These are phyloP conservation scores for Priocnemis perturbator DNA, from an alignment of 2,888 invertebrate genomes.

Conservation along the genomic window DNA sequence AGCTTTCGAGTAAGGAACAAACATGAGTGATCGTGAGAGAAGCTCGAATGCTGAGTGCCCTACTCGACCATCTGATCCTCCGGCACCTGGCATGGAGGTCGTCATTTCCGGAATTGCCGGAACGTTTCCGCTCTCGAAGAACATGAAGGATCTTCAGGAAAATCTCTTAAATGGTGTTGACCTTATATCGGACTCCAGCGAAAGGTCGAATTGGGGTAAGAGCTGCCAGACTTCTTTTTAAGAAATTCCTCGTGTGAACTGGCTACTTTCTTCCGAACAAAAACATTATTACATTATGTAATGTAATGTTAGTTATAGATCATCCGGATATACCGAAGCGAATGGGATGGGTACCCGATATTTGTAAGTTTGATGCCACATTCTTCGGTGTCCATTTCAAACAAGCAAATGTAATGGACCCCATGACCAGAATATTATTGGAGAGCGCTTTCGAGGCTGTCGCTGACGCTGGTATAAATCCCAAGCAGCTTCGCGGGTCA, in stretches of 20 bases:
- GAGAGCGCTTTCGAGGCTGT: neutral
- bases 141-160: conserved; percentile 82
- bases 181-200: conserved; percentile 76
- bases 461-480: conserved; percentile 4
- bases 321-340: neutral
- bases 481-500: neutral
- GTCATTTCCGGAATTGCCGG: conserved; percentile 84
- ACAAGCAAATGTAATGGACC: neutral
- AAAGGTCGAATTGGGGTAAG: conserved; percentile 72
- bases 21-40: too few relatives aligned
- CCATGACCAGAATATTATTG: neutral
- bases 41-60: too few relatives aligned
- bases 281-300: too few relatives aligned
- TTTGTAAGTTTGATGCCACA: neutral
- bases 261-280: too few relatives aligned
- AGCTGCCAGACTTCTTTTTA: too few relatives aligned
- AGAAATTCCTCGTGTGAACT: too few relatives aligned
- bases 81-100: conserved; percentile 74
- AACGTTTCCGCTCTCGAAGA: conserved; percentile 86
- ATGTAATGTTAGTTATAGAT: too few relatives aligned
- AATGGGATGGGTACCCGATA: neutral
- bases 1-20: too few relatives aligned
- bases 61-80: neutral
- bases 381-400: neutral
- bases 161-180: conserved; percentile 87